These are phyloP conservation scores for Tiphia femorata DNA, from an alignment of 2,888 invertebrate genomes.

Conservation along the genomic window DNA sequence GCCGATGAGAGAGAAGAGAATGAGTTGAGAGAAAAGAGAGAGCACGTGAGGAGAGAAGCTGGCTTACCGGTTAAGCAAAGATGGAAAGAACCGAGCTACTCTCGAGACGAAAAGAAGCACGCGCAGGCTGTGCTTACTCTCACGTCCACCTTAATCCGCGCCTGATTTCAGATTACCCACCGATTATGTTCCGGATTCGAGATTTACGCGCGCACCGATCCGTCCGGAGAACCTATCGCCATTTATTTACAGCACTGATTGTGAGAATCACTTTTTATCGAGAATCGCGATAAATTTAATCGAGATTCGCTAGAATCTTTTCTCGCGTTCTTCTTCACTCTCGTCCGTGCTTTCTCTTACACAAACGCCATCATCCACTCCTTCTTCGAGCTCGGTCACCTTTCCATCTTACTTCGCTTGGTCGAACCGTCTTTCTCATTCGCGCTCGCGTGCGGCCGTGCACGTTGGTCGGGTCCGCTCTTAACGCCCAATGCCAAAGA, in stretches of 20 bases:
- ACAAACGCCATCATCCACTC: no score
- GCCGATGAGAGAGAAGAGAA: slow-evolving; percentile 44
- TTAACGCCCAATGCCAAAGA: not conserved
- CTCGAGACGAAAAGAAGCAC: not conserved
- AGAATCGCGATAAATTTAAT: not conserved
- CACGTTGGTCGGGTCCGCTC: not conserved
- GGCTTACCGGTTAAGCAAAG: not conserved
- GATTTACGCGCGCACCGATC: slow-evolving; percentile 50
- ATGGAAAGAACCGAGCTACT: slow-evolving; percentile 1
- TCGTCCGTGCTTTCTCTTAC: no score
- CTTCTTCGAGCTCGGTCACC: no score
- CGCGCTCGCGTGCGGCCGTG: not conserved
- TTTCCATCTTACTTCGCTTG: not conserved
- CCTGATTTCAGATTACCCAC: slow-evolving; percentile 51
- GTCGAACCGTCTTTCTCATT: not conserved
- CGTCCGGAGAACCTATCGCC: slow-evolving; percentile 33
- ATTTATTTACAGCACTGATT: slow-evolving; percentile 52
- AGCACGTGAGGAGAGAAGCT: not conserved
- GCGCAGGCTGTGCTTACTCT: not conserved
- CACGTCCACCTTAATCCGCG: slow-evolving; percentile 41
- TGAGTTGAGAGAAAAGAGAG: slow-evolving; percentile 1
- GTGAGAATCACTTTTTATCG: slow-evolving; percentile 44
- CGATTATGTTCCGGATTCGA: slow-evolving; percentile 55
- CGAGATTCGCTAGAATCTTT: not conserved
- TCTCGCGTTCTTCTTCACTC: no score